Conservation (phyloP, 1,140 invertebrate genomes). For the Drosophila pruinosa region DNA sequence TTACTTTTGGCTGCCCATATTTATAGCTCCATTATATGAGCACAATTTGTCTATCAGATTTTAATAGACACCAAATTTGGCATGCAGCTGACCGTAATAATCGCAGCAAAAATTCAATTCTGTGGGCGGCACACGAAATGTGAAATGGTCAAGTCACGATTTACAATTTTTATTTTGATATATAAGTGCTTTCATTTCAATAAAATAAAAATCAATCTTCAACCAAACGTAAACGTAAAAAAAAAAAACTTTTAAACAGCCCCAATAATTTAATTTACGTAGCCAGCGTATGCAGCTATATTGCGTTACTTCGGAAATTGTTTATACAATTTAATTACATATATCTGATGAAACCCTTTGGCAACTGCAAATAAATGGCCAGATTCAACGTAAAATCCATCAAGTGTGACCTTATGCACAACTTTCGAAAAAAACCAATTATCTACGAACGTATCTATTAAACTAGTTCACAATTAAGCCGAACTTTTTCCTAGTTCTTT, state of each 20-base stretch:
- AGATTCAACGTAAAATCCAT: no score
- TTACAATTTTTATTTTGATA: neutral
- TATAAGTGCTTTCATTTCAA: slow-evolving; percentile 3
- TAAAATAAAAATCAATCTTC: neutral
- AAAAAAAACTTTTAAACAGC: neutral
- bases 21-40: slow-evolving; percentile 58
- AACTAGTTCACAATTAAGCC: neutral
- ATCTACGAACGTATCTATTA: no score
- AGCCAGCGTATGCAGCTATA: neutral
- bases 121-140: slow-evolving; percentile 18
- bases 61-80: slow-evolving; percentile 69
- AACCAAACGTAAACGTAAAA: neutral
- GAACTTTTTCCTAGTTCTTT: neutral
- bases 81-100: slow-evolving; percentile 37
- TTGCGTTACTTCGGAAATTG: neutral
- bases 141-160: slow-evolving; percentile 24
- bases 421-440: no score
- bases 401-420: neutral
- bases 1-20: slow-evolving; percentile 37
- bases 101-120: slow-evolving; percentile 26
- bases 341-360: no score
- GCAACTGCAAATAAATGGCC: no score
- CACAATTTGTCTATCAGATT: slow-evolving; percentile 55
- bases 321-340: neutral
- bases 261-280: neutral